Percentiles rank a stretch among this genome's conserved stretches.
Evolutionary conservation across 2,888 invertebrate species (phyloP).

Genomic region (Hydrotaea cyrtoneurina): DNA sequence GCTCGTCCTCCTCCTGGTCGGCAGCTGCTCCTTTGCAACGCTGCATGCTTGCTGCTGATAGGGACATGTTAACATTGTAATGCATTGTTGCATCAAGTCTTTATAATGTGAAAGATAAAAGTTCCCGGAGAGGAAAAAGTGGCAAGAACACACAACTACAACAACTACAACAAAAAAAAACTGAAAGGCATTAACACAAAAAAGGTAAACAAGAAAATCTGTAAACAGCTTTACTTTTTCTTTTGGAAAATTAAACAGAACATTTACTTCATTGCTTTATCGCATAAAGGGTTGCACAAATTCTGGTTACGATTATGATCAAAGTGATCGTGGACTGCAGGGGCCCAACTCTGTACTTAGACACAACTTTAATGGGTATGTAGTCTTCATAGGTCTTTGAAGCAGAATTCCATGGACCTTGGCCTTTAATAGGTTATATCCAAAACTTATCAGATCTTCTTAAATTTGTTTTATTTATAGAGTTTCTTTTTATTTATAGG

Average conservation of each 20-base stretch:
- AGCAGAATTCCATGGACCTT: too few species aligned
- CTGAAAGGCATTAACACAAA: slow-evolving; percentile 35
- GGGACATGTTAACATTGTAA: slow-evolving; percentile 67
- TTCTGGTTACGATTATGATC: background rate
- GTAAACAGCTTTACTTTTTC: slow-evolving; percentile 47
- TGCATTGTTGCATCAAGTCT: slow-evolving; percentile 65
- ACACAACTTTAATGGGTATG: too few species aligned
- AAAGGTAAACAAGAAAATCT: slow-evolving; percentile 60
- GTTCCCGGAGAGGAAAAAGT: slow-evolving; percentile 37
- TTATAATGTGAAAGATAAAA: slow-evolving; percentile 60
- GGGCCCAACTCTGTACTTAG: too few species aligned
- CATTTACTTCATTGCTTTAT: slow-evolving; percentile 19
- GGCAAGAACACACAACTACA: background rate
- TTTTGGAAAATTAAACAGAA: slow-evolving; percentile 42
- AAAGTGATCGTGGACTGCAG: too few species aligned
- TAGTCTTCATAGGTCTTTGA: too few species aligned
- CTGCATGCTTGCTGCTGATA: slow-evolving; percentile 60
- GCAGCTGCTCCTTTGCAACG: slow-evolving; percentile 42
- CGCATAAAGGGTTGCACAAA: background rate
- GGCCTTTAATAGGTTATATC: too few species aligned
- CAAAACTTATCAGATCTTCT: too few species aligned
- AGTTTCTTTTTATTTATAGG: too few species aligned
- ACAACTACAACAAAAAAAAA: too few species aligned
- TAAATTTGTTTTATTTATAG: too few species aligned
- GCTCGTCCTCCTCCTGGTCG: slow-evolving; percentile 44